Conservation (phyloP, 1,140 invertebrate species). For the Drosophila kohkoa region DNA sequence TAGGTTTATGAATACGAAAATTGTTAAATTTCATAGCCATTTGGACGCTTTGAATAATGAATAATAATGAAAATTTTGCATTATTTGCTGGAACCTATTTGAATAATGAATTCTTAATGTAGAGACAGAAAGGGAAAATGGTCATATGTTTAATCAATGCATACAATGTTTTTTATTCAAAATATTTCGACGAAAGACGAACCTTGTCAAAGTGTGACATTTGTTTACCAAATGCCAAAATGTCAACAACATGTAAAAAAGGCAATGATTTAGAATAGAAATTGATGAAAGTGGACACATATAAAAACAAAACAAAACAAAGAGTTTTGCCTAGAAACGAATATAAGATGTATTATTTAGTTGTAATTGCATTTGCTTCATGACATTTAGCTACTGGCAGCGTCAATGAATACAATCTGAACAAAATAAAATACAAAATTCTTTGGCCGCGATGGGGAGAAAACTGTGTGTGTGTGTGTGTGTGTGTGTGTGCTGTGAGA, state of each 20-base stretch:
- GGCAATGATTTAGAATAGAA: slow-evolving; percentile 61
- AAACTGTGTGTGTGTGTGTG: not conserved
- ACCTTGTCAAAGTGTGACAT: slow-evolving; percentile 57
- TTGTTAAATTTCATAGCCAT: too few species aligned
- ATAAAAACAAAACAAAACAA: slow-evolving; percentile 49
- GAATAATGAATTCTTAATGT: not conserved
- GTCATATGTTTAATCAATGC: slow-evolving; percentile 1
- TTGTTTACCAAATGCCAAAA: slow-evolving; percentile 58
- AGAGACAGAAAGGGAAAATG: not conserved
- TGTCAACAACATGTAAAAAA: slow-evolving; percentile 50
- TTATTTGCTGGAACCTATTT: not conserved
- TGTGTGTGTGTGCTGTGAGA: slow-evolving; percentile 7
- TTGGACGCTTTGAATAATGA: too few species aligned
- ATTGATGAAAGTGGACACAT: slow-evolving; percentile 32
- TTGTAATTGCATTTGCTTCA: slow-evolving; percentile 43
- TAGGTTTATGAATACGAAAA: too few species aligned
- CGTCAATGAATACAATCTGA: slow-evolving; percentile 55
- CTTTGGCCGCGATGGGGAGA: slow-evolving; percentile 23
- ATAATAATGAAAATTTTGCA: not conserved
- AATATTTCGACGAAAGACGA: slow-evolving; percentile 47
- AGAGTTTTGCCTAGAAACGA: slow-evolving; percentile 19
- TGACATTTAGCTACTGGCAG: slow-evolving; percentile 60
- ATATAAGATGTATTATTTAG: slow-evolving; percentile 65
- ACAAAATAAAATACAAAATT: slow-evolving; percentile 14
- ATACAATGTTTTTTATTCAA: slow-evolving; percentile 3